phyloP scores from a whole-genome alignment of 2,113 vertebrate genomes.

The Dryoscopus gambensis region DNA sequence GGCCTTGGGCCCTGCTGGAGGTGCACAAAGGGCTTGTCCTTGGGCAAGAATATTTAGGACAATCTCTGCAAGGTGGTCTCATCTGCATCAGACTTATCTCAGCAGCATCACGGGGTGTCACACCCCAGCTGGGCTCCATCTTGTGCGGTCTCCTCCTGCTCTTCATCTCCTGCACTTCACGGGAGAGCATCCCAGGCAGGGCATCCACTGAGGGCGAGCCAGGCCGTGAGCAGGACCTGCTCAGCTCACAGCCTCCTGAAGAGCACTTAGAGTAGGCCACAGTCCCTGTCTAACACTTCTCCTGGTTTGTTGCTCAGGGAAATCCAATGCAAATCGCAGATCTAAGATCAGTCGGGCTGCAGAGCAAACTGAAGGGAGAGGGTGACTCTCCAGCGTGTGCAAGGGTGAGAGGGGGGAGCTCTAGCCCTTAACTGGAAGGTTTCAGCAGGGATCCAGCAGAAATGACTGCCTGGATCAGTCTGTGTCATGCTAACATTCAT shows the following conservation, averaged over 20 bases:
- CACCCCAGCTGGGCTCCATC: background rate
- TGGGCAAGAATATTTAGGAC: background rate
- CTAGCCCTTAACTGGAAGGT: background rate
- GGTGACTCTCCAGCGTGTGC: background rate
- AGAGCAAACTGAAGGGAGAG: background rate
- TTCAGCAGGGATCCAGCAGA: background rate
- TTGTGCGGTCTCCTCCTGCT: background rate
- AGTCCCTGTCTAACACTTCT: background rate
- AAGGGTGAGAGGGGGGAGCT: background rate
- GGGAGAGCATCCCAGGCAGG: background rate
- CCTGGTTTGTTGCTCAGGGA: background rate
- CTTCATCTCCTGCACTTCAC: background rate
- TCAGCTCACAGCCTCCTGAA: background rate
- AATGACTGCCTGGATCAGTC: background rate
- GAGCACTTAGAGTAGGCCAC: background rate
- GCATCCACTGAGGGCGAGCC: background rate
- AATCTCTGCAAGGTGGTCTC: background rate
- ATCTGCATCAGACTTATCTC: background rate
- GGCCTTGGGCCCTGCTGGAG: background rate
- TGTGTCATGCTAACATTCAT: background rate
- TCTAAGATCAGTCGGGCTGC: background rate
- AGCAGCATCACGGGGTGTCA: background rate
- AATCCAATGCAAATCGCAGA: background rate
- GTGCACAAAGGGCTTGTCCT: background rate
- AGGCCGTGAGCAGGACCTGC: background rate